Evolutionary conservation across 2,113 vertebrate species (phyloP), one percentile per base, ranked within the genome.

Genomic region (Hiodon tergisus): DNA sequence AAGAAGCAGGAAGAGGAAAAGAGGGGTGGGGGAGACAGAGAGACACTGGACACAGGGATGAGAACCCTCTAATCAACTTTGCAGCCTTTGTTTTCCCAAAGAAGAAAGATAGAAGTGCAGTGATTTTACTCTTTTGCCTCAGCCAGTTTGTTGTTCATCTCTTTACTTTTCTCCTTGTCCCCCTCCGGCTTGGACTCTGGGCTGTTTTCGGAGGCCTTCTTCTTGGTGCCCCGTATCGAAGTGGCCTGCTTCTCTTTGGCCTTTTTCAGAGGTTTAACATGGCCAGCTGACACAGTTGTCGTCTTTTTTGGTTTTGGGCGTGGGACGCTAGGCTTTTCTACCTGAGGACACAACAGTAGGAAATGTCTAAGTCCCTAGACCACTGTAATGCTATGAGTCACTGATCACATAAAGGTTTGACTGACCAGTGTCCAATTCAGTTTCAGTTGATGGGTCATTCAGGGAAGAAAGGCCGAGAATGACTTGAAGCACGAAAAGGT

Each of bases 71-170:
- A 92, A 93, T 90, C 85, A 83, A 94, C 95, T 95, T 93, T 94
- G 94, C 95, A 95, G 94, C 93, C 94, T 95, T 93, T 87, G 86
- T 88, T 76, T 77, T 66, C 17, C 76, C 78, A 77, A 78, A 63
- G 67, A 87, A 82, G 78, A 81, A 89, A 89, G 91, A 87, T 81
- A 86, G 87, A 96, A 95, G 90, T 93, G 93, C 90, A 89, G 90
- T 92, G 91, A 89, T 92, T 94, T 98, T 98, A 99, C 95, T 99
- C 96, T 97, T 99, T 99, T 73, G 97, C 97, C 90, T 99, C 97
- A 90, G 97, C 97, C 94, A 99, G 93, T 95, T 98, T 99, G 96
- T 99, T 99, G 95, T 98, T 99, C 89, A 97, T 97, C 95, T 98
- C 96, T 94, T 96, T 96, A 88, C 95, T 97, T 91, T 95, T 96